Evolutionary conservation across 2,888 invertebrate species (phyloP).

Genomic region (Alsophila aescularia): DNA sequence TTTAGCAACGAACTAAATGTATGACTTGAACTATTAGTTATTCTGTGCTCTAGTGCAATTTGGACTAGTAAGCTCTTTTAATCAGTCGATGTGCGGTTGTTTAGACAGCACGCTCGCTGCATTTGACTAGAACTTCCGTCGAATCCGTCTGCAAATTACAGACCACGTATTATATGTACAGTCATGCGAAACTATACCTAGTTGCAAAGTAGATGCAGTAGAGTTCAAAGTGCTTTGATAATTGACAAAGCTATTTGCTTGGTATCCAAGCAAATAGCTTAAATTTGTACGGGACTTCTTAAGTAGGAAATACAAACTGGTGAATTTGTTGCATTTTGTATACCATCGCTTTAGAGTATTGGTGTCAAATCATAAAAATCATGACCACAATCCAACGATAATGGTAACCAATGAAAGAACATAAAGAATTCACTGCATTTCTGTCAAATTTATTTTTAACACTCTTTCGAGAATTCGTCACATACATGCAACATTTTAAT

Average conservation of each 20-base stretch:
- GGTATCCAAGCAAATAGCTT: background rate
- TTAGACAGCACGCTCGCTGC: slow-evolving; percentile 19
- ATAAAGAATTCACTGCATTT: slow-evolving; percentile 22
- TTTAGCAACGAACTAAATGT: slow-evolving; percentile 21
- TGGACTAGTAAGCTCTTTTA: slow-evolving; percentile 23
- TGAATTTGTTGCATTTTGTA: slow-evolving; percentile 18
- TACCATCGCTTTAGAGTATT: background rate
- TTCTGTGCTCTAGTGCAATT: slow-evolving; percentile 12
- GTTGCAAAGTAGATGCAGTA: background rate
- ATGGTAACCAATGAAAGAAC: slow-evolving; percentile 28
- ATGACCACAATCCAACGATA: slow-evolving; percentile 12
- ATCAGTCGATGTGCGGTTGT: slow-evolving; percentile 27
- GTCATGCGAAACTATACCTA: background rate
- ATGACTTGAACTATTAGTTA: slow-evolving; percentile 1
- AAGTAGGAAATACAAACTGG: slow-evolving; percentile 6
- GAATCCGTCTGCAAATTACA: slow-evolving; percentile 24
- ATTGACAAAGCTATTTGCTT: background rate
- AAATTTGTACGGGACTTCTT: background rate
- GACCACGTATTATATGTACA: background rate
- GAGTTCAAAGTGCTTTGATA: background rate
- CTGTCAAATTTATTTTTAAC: slow-evolving; percentile 28
- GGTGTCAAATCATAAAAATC: slow-evolving; percentile 12
- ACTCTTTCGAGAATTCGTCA: slow-evolving; percentile 31
- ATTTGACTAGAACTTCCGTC: slow-evolving; percentile 26
- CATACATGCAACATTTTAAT: slow-evolving; percentile 35